phyloP scores from a whole-genome alignment of 2,888 invertebrate species.

The Rhagonycha fulva region DNA sequence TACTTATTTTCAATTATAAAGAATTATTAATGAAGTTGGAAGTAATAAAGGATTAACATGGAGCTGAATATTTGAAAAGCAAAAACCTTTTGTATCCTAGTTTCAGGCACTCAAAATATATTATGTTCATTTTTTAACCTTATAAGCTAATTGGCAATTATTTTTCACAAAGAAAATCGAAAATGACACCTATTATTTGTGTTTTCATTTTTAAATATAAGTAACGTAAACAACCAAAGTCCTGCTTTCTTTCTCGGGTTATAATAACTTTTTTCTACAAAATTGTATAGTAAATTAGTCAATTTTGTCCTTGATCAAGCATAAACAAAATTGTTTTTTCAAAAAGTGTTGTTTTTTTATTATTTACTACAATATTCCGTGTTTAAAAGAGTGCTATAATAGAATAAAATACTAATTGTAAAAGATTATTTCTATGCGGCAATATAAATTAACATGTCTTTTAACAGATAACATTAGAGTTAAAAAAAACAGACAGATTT shows the following conservation, averaged over 20 bases:
- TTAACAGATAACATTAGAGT: not conserved
- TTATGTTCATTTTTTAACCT: not conserved
- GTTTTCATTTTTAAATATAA: not conserved
- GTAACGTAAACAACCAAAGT: not conserved
- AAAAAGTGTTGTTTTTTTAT: too few relatives aligned
- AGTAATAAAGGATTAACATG: not conserved
- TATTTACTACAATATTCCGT: too few relatives aligned
- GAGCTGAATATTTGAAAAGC: not conserved
- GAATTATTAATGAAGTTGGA: not conserved
- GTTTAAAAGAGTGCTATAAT: not conserved
- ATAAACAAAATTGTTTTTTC: too few relatives aligned
- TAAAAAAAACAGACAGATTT: not conserved
- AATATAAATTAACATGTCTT: not conserved
- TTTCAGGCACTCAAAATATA: not conserved
- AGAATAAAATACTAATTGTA: not conserved
- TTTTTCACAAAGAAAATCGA: not conserved
- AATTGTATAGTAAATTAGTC: not conserved
- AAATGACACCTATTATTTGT: not conserved
- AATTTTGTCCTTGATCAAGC: not conserved
- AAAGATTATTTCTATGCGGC: not conserved
- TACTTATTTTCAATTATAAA: not conserved
- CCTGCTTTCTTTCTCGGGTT: not conserved
- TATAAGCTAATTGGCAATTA: not conserved
- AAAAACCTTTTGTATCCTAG: not conserved
- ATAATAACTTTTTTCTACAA: not conserved